Evolutionary conservation across 2,113 vertebrate genomes (phyloP).

Genomic region (Rhynchomys soricoides): DNA sequence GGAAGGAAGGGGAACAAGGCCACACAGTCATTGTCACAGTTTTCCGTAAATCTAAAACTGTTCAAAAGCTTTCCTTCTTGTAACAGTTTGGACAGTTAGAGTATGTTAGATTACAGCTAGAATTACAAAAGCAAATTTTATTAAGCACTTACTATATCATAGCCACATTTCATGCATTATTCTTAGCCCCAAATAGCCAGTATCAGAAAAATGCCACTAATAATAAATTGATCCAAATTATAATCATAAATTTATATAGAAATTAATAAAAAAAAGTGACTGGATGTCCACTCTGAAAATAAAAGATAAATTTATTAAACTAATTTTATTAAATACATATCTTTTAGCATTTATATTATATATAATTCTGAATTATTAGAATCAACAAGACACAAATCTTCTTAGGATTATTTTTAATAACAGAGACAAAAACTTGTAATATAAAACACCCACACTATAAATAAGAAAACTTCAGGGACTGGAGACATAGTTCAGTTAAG

Average conservation of each 20-base stretch:
- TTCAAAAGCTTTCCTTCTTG: not conserved
- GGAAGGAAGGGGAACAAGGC: not conserved
- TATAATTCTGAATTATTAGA: not conserved
- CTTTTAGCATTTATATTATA: not conserved
- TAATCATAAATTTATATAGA: not conserved
- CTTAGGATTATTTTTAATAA: not conserved
- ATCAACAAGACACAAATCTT: not conserved
- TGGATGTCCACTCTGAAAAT: conserved; percentile 13
- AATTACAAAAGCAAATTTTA: not conserved
- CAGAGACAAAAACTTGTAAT: not conserved
- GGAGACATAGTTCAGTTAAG: not conserved
- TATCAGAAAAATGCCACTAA: conserved; percentile 4
- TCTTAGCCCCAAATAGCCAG: not conserved
- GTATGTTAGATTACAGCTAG: too few relatives aligned
- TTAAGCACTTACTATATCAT: not conserved
- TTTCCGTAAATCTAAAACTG: not conserved
- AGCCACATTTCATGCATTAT: not conserved
- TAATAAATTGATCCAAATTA: conserved; percentile 18
- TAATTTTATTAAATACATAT: conserved; percentile 37
- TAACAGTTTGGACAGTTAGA: too few relatives aligned
- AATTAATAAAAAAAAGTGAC: not conserved
- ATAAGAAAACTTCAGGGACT: not conserved
- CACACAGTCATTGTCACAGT: not conserved
- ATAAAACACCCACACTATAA: too few relatives aligned
- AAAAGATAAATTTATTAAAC: conserved; percentile 24